Evolutionary conservation across 2,888 invertebrate genomes (phyloP).

Genomic region (Harpalus rubripes): DNA sequence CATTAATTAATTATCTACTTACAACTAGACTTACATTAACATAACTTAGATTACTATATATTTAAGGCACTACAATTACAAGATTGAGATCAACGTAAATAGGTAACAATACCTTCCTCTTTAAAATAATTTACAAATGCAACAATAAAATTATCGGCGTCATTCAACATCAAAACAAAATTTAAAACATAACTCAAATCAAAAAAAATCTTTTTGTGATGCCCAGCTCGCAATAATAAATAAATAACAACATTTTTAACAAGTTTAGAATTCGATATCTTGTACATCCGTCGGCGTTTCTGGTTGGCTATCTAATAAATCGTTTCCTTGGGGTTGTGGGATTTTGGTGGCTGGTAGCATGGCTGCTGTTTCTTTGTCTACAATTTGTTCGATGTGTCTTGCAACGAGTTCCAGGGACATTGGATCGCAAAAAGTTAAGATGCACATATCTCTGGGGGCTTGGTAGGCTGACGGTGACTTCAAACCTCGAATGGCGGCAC

Average conservation of each 20-base stretch:
- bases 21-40: background rate
- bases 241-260: slow-evolving; percentile 66
- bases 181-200: slow-evolving; percentile 62
- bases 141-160: slow-evolving; percentile 65
- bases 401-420: slow-evolving; percentile 80
- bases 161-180: slow-evolving; percentile 66
- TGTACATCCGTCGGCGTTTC: slow-evolving; percentile 77
- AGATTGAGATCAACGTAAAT: slow-evolving; percentile 36
- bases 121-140: slow-evolving; percentile 63
- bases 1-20: slow-evolving; percentile 32
- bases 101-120: slow-evolving; percentile 55
- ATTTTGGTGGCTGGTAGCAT: slow-evolving; percentile 61
- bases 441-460: slow-evolving; percentile 76
- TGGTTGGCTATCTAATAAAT: slow-evolving; percentile 75
- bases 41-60: slow-evolving; percentile 5
- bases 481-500: slow-evolving; percentile 84
- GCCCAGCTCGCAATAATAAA: slow-evolving; percentile 58
- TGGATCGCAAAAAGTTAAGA: slow-evolving; percentile 78
- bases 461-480: slow-evolving; percentile 77
- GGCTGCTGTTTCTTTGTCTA: slow-evolving; percentile 76
- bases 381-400: slow-evolving; percentile 81
- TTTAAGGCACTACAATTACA: slow-evolving; percentile 23
- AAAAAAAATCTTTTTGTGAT: slow-evolving; percentile 51
- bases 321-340: slow-evolving; percentile 65
- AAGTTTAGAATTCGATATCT: slow-evolving; percentile 75